Conservation (phyloP, 2,888 invertebrate species). For the Anarsia innoxiella region DNA sequence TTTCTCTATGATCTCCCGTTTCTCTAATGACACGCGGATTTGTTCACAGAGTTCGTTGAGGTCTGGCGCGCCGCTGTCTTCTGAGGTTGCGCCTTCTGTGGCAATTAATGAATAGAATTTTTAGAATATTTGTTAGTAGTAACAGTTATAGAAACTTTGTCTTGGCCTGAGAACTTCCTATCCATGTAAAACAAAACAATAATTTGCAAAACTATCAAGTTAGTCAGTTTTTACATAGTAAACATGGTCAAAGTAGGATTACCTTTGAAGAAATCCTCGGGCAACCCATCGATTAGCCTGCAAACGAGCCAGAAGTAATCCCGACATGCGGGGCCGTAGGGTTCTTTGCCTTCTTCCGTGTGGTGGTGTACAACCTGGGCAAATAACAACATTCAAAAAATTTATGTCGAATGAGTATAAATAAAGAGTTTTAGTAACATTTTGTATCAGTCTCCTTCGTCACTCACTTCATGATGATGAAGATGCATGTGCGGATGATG, state of each 20-base stretch:
- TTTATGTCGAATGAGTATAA: no score
- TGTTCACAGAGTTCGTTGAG: conserved; percentile 84
- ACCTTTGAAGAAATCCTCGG: conserved; percentile 86
- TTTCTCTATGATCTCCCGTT: conserved; percentile 88
- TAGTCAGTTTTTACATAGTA: no score
- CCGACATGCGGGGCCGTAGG: conserved; percentile 94
- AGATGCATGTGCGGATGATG: conserved; percentile 40
- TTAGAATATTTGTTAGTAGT: not conserved
- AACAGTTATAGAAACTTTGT: not conserved
- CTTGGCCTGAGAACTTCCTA: no score
- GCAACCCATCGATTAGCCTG: conserved; percentile 89
- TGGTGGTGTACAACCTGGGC: conserved; percentile 74
- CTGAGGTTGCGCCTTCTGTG: conserved; percentile 60
- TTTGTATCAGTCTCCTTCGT: no score
- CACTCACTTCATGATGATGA: conserved; percentile 45
- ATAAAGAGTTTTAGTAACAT: no score
- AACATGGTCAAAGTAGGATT: no score
- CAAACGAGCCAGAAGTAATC: conserved; percentile 97
- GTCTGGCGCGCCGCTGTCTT: conserved; percentile 66
- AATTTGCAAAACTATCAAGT: no score
- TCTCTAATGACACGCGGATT: conserved; percentile 83
- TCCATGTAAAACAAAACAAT: no score
- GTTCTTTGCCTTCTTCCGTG: conserved; percentile 90
- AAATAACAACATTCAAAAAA: no score
- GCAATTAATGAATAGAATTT: not conserved